Percentiles rank a stretch among this genome's conserved stretches.
Evolutionary conservation across 2,888 invertebrate species (phyloP).

Genomic region (Hypolimnas misippus): DNA sequence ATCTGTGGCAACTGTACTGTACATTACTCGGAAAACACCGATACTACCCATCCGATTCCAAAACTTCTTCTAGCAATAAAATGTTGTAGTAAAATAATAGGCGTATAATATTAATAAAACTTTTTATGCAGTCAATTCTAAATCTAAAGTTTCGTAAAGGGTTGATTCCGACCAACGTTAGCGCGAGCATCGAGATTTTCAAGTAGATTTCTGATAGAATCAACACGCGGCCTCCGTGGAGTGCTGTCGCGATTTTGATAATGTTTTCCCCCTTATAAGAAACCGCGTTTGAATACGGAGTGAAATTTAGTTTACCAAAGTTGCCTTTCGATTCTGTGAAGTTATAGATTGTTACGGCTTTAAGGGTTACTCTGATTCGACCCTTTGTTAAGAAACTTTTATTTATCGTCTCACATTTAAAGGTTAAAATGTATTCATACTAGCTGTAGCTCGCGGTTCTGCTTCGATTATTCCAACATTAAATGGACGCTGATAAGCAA

Average conservation of each 20-base stretch:
- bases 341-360: slow-evolving; percentile 79
- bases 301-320: slow-evolving; percentile 77
- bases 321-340: slow-evolving; percentile 66
- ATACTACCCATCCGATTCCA: no score
- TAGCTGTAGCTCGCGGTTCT: no score
- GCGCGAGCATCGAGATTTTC: slow-evolving; percentile 49
- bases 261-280: slow-evolving; percentile 69
- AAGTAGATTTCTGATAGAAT: slow-evolving; percentile 80
- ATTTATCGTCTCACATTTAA: slow-evolving; percentile 37
- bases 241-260: slow-evolving; percentile 74
- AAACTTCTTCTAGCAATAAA: no score
- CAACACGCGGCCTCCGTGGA: slow-evolving; percentile 70
- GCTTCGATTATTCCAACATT: background rate
- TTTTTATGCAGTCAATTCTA: no score
- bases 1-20: no score
- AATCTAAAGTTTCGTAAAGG: no score
- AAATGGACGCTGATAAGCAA: no score
- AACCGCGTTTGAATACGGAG: slow-evolving; percentile 71
- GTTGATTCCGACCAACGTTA: slow-evolving; percentile 45
- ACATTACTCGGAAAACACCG: no score
- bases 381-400: slow-evolving; percentile 36
- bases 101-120: no score
- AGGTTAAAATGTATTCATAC: slow-evolving; percentile 20
- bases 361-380: slow-evolving; percentile 61
- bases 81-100: no score